phyloP scores from a whole-genome alignment of 2,888 invertebrate species.

The Fragum whitleyi region DNA sequence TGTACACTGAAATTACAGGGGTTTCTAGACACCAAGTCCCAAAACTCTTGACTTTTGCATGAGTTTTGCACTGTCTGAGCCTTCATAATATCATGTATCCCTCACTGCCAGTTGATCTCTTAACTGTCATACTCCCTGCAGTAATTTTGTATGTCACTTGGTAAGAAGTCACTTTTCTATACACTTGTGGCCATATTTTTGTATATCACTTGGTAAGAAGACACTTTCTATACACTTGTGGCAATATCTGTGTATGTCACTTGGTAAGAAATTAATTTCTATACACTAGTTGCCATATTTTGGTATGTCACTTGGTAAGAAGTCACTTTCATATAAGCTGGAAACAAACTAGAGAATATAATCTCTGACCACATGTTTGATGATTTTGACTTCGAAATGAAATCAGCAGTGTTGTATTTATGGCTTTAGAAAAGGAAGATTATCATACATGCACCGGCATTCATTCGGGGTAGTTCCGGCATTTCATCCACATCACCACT shows the following conservation, averaged over 20 bases:
- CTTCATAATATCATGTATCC: too few relatives aligned
- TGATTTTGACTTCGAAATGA: not conserved
- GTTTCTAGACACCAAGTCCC: too few relatives aligned
- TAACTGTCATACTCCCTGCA: not conserved
- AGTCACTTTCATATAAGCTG: too few relatives aligned
- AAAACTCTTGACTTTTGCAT: too few relatives aligned
- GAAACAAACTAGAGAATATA: not conserved
- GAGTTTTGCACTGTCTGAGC: too few relatives aligned
- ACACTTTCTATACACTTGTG: not conserved
- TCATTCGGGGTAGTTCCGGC: not conserved
- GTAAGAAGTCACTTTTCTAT: too few relatives aligned
- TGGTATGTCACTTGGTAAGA: too few relatives aligned
- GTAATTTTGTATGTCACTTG: not conserved
- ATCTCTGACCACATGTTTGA: not conserved
- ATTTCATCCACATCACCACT: not conserved
- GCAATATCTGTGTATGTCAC: not conserved
- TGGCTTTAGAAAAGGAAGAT: not conserved
- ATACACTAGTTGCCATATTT: too few relatives aligned
- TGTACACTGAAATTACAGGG: too few relatives aligned
- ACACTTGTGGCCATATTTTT: too few relatives aligned
- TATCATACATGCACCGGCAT: not conserved
- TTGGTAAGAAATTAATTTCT: too few relatives aligned
- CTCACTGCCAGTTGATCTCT: too few relatives aligned
- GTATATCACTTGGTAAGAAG: not conserved
- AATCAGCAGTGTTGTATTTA: not conserved